Conservation (phyloP, 2,113 vertebrate species). For the Marcusenius ussheri region DNA sequence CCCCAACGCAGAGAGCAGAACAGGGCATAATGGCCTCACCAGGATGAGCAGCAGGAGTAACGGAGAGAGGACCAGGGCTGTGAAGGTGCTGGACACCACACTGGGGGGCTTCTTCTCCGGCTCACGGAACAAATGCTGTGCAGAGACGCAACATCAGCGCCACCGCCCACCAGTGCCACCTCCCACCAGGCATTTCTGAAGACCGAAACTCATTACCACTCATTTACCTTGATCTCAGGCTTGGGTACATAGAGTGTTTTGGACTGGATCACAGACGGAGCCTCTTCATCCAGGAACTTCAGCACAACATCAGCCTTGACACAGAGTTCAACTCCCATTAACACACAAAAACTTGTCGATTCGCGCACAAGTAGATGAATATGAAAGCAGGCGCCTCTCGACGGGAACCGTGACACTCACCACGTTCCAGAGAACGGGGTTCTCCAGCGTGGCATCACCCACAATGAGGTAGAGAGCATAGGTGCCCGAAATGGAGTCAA, state of each 20-base stretch:
- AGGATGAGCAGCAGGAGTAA: slow-evolving; percentile 86
- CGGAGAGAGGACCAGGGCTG: slow-evolving; percentile 81
- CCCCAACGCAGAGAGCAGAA: not conserved
- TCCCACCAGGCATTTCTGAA: not conserved
- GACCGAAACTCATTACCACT: not conserved
- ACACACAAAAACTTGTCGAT: not conserved
- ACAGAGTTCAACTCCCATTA: slow-evolving; percentile 6
- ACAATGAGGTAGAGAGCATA: slow-evolving; percentile 91
- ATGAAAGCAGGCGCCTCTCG: not conserved
- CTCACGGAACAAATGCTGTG: slow-evolving; percentile 91
- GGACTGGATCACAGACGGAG: slow-evolving; percentile 72
- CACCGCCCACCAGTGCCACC: not conserved
- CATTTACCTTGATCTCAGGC: slow-evolving; percentile 85
- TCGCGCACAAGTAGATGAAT: not conserved
- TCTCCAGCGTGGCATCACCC: slow-evolving; percentile 93
- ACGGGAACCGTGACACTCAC: slow-evolving; percentile 56
- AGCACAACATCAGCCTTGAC: slow-evolving; percentile 86
- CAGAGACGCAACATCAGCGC: slow-evolving; percentile 26
- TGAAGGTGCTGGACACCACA: slow-evolving; percentile 90
- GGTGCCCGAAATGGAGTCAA: slow-evolving; percentile 88
- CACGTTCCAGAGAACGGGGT: slow-evolving; percentile 95
- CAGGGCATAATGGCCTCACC: slow-evolving; percentile 61
- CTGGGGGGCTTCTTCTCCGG: slow-evolving; percentile 95
- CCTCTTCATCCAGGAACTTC: slow-evolving; percentile 91
- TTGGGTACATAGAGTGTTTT: slow-evolving; percentile 91